These are phyloP conservation scores for Latrodectus hesperus DNA, from an alignment of 2,888 invertebrate species.

Conservation along the genomic window DNA sequence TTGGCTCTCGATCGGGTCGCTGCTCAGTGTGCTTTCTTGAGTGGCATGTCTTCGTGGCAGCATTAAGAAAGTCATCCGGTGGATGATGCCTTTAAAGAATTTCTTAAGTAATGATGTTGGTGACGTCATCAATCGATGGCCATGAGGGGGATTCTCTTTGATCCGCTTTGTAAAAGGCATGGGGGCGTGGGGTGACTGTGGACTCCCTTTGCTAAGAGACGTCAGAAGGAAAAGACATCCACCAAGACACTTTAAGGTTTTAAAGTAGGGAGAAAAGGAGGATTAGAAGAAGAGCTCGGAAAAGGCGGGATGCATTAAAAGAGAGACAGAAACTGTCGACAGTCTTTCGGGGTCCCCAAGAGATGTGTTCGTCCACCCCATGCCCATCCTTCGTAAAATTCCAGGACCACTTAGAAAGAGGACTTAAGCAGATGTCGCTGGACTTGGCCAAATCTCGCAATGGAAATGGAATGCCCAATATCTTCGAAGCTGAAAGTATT, in stretches of 20 bases:
- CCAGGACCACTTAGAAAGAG: conserved; percentile 46
- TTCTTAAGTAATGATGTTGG: conserved; percentile 67
- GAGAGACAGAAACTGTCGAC: conserved; percentile 60
- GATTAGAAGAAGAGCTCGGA: conserved; percentile 50
- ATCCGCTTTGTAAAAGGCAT: neutral
- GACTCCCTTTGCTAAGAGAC: conserved; percentile 48
- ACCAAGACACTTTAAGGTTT: conserved; percentile 66
- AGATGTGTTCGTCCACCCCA: conserved; percentile 9
- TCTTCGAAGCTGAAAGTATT: too few relatives aligned
- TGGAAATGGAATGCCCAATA: neutral
- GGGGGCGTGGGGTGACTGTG: conserved; percentile 44
- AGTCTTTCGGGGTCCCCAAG: conserved; percentile 32
- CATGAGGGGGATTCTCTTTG: neutral
- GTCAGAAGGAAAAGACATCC: conserved; percentile 56
- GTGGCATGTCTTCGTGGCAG: conserved; percentile 53
- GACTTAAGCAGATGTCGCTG: conserved; percentile 28
- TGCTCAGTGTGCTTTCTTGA: conserved; percentile 30
- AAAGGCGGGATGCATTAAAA: conserved; percentile 53
- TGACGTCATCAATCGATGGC: conserved; percentile 49
- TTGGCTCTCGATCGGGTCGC: neutral
- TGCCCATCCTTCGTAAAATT: neutral
- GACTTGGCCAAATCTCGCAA: conserved; percentile 11
- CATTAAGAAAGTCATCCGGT: conserved; percentile 61
- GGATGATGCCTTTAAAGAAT: conserved; percentile 64
- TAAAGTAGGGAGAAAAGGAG: conserved; percentile 64